These are phyloP conservation scores for Seira musarum DNA, from an alignment of 2,888 invertebrate species.

Conservation along the genomic window DNA sequence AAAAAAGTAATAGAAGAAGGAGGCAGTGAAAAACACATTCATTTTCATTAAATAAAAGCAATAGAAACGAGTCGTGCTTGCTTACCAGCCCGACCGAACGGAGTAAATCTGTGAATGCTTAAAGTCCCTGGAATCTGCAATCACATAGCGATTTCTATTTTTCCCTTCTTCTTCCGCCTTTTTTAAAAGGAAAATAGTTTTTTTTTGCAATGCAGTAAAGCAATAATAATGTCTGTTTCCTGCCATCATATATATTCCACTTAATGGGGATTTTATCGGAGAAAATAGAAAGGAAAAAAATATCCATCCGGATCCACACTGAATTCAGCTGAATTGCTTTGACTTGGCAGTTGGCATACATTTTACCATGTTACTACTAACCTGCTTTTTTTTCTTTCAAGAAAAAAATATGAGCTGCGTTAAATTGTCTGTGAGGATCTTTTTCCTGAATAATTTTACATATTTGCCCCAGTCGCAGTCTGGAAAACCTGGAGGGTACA, in stretches of 20 bases:
- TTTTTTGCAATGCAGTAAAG: not conserved
- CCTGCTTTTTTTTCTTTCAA: not conserved
- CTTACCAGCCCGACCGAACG: not conserved
- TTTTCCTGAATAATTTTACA: not conserved
- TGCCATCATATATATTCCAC: conserved; percentile 7
- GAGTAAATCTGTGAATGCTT: conserved; percentile 4
- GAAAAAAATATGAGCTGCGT: not conserved
- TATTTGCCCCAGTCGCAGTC: not conserved
- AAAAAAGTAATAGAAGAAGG: not conserved
- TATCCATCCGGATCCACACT: too few relatives aligned
- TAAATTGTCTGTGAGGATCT: conserved; percentile 2
- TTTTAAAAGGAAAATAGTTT: not conserved
- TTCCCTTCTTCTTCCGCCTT: not conserved
- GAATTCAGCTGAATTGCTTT: not conserved
- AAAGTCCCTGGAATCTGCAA: not conserved
- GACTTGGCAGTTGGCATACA: too few relatives aligned
- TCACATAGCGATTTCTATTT: not conserved
- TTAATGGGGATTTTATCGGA: conserved; percentile 2
- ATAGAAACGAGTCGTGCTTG: conserved; percentile 3
- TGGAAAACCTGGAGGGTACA: too few relatives aligned
- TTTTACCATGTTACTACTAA: not conserved
- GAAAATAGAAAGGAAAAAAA: conserved; percentile 2
- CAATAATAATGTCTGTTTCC: conserved; percentile 7
- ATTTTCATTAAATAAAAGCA: conserved; percentile 7
- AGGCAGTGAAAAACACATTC: conserved; percentile 4